Evolutionary conservation across 37 sponge, comb jelly and placozoan species (phyloP).

Genomic region (Hexactinellida sp.): DNA sequence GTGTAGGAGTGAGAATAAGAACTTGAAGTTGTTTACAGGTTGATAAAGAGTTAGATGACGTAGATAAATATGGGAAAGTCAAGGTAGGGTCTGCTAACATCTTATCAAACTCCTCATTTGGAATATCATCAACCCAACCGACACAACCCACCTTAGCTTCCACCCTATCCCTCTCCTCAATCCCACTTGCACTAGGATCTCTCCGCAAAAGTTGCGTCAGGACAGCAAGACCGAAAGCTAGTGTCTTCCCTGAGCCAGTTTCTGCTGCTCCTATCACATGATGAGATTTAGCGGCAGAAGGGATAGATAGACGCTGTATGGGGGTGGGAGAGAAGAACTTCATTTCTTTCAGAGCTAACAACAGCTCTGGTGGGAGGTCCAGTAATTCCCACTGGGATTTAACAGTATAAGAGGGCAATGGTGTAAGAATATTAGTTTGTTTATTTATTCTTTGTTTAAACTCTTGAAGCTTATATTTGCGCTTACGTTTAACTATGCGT

Average conservation of each 20-base stretch:
- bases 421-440: neutral
- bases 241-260: slow-evolving; percentile 81
- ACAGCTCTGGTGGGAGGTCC: slow-evolving; percentile 36
- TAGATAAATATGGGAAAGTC: too few relatives aligned
- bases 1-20: slow-evolving; percentile 71
- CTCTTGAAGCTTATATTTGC: neutral
- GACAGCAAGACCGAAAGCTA: slow-evolving; percentile 86
- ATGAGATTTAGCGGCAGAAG: slow-evolving; percentile 35
- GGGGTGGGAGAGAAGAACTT: slow-evolving; percentile 66
- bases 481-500: neutral
- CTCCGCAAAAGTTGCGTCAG: slow-evolving; percentile 43
- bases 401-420: neutral
- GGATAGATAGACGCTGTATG: slow-evolving; percentile 65
- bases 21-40: slow-evolving; percentile 24
- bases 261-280: slow-evolving; percentile 97
- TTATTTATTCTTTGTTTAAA: neutral
- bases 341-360: slow-evolving; percentile 45
- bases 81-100: slow-evolving; percentile 23
- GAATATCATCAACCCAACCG: slow-evolving; percentile 34
- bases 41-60: neutral
- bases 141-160: neutral
- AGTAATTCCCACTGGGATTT: slow-evolving; percentile 58
- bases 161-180: neutral
- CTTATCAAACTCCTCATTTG: slow-evolving; percentile 38
- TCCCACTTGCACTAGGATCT: neutral